These are phyloP conservation scores for Budorcas taxicolor DNA, from an alignment of 2,113 vertebrate species.

Conservation along the genomic window DNA sequence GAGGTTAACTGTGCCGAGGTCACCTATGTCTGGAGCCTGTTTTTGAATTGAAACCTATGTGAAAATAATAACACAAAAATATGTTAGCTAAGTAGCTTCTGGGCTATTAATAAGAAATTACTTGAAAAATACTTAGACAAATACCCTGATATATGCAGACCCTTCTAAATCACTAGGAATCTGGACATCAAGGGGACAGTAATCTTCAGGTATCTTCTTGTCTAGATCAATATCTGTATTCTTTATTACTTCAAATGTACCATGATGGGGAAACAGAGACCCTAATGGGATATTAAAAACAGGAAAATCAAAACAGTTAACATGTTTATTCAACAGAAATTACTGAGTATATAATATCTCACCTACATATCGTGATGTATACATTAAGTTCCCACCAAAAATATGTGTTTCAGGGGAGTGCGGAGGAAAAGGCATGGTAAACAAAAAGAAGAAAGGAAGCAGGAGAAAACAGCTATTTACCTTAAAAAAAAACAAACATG, in stretches of 20 bases:
- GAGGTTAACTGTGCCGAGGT: constrained; percentile 93
- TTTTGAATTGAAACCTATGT: constrained; percentile 97
- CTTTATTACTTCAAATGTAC: constrained; percentile 98
- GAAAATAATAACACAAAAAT: neutral
- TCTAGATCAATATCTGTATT: constrained; percentile 98
- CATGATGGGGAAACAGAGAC: constrained; percentile 96
- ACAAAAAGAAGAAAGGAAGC: neutral
- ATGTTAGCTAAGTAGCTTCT: neutral
- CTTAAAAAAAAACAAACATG: neutral
- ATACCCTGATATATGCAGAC: constrained; percentile 96
- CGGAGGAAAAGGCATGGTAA: neutral
- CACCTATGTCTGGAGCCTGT: constrained; percentile 95
- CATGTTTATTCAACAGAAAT: neutral
- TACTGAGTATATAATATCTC: neutral
- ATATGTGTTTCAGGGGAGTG: neutral
- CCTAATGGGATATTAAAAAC: constrained; percentile 77
- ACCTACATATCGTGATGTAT: neutral
- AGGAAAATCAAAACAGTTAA: constrained; percentile 1
- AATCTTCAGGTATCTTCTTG: constrained; percentile 97
- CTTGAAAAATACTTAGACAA: neutral
- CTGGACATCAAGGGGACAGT: constrained; percentile 95
- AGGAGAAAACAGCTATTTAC: neutral
- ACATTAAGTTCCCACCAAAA: neutral
- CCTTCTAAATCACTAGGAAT: constrained; percentile 98
- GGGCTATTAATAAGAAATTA: neutral